Evolutionary conservation across 2,888 invertebrate genomes (phyloP), one percentile per base, ranked within the genome.

Genomic region (Drosophila nigritarsus): DNA sequence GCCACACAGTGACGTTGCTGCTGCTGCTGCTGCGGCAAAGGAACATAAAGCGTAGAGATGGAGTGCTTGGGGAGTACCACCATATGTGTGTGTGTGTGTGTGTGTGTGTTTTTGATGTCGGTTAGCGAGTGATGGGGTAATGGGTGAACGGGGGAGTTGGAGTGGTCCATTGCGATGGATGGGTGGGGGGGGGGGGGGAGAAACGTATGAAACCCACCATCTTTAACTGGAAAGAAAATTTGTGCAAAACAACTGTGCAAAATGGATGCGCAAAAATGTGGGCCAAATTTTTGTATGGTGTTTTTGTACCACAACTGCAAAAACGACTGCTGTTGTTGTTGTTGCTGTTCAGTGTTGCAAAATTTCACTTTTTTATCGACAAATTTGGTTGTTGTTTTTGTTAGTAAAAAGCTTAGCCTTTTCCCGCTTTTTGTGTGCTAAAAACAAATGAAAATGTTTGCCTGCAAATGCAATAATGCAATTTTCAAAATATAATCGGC

Each of bases 181-280:
- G n/a, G n/a, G n/a, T n/a, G 20, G 3, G 6, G 32, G 6, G 11
- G 11, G 18, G n/a, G 30, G 2, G 50, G 20, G 11, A 2, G 36
- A 30, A 1, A 38, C 49, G 27, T 42, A n/a, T 55, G 58, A 54
- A 64, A 58, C 20, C 36, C 55, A 63, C 65, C 77, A 75, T 62
- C 65, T 61, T 65, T 65, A 63, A 75, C 75, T 78, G 70, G 80
- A 75, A 80, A 75, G 66, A 71, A 74, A 58, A 67, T 54, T 54
- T 69, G 59, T 69, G 68, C 56, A 68, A 60, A 66, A 53, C 65
- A 75, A 58, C 68, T 55, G 49, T 60, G 53, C 65, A 65, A 75
- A 79, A 73, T 79, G 59, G 63, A 78, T 75, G 78, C 71, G 66
- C 75, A 78, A 75, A 77, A 79, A 80, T 80, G 79, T 80, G 80